These are phyloP conservation scores for Scaptomyza polygonia DNA, from an alignment of 2,888 invertebrate genomes.

Conservation along the genomic window DNA sequence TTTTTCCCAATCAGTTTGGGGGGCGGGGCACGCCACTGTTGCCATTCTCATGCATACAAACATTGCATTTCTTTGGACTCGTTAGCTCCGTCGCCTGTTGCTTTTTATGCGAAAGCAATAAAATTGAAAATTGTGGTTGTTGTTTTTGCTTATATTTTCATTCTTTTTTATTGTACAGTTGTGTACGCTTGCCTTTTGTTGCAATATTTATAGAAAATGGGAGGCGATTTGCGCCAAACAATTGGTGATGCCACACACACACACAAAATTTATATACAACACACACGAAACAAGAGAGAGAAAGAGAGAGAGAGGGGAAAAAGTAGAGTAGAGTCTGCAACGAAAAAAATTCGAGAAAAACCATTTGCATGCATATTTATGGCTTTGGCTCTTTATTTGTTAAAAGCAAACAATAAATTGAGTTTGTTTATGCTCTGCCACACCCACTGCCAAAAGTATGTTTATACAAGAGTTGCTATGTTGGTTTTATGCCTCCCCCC, in stretches of 20 bases:
- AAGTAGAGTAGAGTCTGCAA: constrained; percentile 17
- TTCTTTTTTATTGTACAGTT: constrained; percentile 36
- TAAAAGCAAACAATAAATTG: constrained; percentile 54
- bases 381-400: constrained; percentile 54
- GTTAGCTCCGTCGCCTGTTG: constrained; percentile 34
- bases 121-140: constrained; percentile 36
- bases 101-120: constrained; percentile 40
- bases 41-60: constrained; percentile 27
- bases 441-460: constrained; percentile 26
- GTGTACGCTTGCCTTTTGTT: constrained; percentile 45
- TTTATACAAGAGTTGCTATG: neutral
- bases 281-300: constrained; percentile 1
- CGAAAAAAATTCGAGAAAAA: constrained; percentile 8
- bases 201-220: constrained; percentile 67
- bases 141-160: constrained; percentile 6
- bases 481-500: neutral
- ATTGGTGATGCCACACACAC: constrained; percentile 35
- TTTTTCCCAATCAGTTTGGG: constrained; percentile 1
- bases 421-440: constrained; percentile 46
- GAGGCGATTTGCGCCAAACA: constrained; percentile 55
- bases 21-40: constrained; percentile 5
- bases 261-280: neutral
- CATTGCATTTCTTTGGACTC: constrained; percentile 24
- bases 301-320: constrained; percentile 1
- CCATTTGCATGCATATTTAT: constrained; percentile 66